A percentile compares a stretch with the other conserved stretches of the same genome.
Evolutionary conservation across 1,140 invertebrate genomes (phyloP).

Genomic region (Whitmania pigra): DNA sequence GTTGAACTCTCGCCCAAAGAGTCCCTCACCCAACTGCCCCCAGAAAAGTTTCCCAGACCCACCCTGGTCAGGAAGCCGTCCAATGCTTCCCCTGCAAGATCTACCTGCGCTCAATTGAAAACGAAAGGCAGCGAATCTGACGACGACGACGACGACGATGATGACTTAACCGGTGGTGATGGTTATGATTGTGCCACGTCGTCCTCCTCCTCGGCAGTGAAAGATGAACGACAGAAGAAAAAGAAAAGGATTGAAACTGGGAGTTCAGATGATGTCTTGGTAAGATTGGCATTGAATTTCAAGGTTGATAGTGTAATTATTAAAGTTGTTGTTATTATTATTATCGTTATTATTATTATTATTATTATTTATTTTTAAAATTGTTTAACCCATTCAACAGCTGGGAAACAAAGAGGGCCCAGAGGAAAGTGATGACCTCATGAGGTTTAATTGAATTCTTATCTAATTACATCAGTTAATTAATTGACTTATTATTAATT

Average conservation of each 20-base stretch:
- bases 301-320: too few species aligned
- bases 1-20: constrained; percentile 5
- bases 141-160: not conserved
- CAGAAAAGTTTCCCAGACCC: too few species aligned
- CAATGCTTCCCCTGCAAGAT: not conserved
- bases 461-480: too few species aligned
- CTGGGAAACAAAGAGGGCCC: too few species aligned
- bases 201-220: not conserved
- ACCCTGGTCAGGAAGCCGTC: too few species aligned
- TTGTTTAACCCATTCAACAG: too few species aligned
- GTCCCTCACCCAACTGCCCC: not conserved
- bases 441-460: too few species aligned
- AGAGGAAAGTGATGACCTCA: too few species aligned
- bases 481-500: too few species aligned
- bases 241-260: not conserved
- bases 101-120: not conserved
- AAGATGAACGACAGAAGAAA: not conserved
- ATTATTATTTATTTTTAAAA: too few species aligned
- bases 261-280: not conserved
- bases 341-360: too few species aligned
- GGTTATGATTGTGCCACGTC: not conserved
- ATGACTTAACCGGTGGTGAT: not conserved
- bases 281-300: not conserved
- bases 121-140: not conserved
- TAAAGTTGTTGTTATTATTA: too few species aligned